These are phyloP conservation scores for Mormyrus proboscirostris DNA, from an alignment of 2,797 vertebrate species.

Conservation along the genomic window DNA sequence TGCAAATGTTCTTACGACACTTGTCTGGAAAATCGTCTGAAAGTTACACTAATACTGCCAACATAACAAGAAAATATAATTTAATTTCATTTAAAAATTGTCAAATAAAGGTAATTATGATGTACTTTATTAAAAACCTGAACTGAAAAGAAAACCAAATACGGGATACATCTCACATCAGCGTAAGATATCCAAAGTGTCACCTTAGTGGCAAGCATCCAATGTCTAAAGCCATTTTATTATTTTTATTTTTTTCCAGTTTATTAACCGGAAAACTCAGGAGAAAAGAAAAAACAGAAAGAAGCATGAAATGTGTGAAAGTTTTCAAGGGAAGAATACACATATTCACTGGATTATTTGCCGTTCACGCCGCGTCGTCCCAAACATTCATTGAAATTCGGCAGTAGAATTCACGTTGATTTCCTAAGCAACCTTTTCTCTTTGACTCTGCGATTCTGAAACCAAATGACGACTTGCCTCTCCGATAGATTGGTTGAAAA, in stretches of 20 bases:
- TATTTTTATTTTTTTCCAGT: background rate
- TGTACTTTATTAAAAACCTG: background rate
- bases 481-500: constrained; percentile 65
- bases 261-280: background rate
- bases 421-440: constrained; percentile 64
- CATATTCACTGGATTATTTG: background rate
- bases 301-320: background rate
- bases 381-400: background rate
- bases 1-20: background rate
- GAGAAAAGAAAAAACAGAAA: background rate
- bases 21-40: background rate
- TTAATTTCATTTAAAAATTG: background rate
- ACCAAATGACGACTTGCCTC: constrained; percentile 83
- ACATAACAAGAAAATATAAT: background rate
- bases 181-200: background rate
- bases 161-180: background rate
- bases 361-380: background rate
- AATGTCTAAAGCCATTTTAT: background rate
- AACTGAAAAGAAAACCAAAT: background rate
- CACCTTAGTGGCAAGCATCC: background rate
- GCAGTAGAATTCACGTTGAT: constrained; percentile 11
- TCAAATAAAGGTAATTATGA: background rate
- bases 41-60: background rate
- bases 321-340: background rate
- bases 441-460: constrained; percentile 78